These are phyloP conservation scores for Lanistes nyassanus DNA, from an alignment of 1,140 invertebrate species.

Conservation along the genomic window DNA sequence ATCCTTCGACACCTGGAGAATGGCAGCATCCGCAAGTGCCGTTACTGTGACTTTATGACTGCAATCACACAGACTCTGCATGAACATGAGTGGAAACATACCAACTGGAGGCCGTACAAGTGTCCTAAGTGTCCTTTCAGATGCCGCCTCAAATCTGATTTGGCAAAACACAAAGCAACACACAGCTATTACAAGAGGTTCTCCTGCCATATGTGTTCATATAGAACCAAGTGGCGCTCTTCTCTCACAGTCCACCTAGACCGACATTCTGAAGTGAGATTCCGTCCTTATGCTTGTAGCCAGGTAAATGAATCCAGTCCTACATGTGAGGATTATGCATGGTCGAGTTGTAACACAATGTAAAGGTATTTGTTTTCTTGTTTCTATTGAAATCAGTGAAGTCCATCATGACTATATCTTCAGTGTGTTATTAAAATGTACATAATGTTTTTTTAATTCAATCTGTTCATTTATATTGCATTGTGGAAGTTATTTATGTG, in stretches of 20 bases:
- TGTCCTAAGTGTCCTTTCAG: neutral
- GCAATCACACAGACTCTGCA: conserved; percentile 3
- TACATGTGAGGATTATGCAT: too few species aligned
- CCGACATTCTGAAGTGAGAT: neutral
- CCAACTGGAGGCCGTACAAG: conserved; percentile 4
- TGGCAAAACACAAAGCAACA: neutral
- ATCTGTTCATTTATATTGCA: neutral
- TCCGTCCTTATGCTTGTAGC: neutral
- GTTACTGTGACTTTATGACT: conserved; percentile 18
- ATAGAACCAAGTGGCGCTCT: neutral
- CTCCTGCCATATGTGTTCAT: neutral
- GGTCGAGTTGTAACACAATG: neutral
- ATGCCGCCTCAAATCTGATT: conserved; percentile 8
- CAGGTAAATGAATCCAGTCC: neutral
- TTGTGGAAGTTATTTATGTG: neutral
- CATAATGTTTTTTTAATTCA: neutral
- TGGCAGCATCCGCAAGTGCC: conserved; percentile 15
- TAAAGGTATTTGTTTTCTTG: neutral
- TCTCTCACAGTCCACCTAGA: neutral
- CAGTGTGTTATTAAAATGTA: too few species aligned
- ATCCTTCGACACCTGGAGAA: conserved; percentile 13
- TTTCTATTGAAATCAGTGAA: neutral
- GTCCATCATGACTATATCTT: neutral
- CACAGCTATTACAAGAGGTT: neutral
- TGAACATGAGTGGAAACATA: conserved; percentile 22